Conservation (phyloP, 2,888 invertebrate genomes). For the Troides oblongomaculatus region DNA sequence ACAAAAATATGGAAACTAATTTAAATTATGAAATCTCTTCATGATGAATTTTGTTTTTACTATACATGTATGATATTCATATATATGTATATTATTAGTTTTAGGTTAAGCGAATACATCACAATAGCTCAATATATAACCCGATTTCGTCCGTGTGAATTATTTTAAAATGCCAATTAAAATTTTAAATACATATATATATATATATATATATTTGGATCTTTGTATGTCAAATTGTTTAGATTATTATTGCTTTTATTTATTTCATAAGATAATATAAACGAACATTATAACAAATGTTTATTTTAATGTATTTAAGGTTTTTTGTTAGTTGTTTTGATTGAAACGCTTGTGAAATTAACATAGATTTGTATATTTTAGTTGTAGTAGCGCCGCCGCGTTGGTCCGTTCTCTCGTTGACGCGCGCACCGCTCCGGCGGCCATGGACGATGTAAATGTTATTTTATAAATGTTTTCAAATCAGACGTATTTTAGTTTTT, state of each 20-base stretch:
- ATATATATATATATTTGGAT: neutral
- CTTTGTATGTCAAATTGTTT: slow-evolving; percentile 5
- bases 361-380: slow-evolving; percentile 39
- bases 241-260: slow-evolving; percentile 6
- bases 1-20: neutral
- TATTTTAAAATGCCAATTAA: slow-evolving; percentile 22
- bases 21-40: neutral
- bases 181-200: neutral
- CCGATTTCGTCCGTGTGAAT: slow-evolving; percentile 17
- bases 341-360: slow-evolving; percentile 14
- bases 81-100: neutral
- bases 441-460: slow-evolving; percentile 31
- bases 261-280: neutral
- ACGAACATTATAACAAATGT: neutral
- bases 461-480: slow-evolving; percentile 30
- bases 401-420: slow-evolving; percentile 41
- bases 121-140: neutral
- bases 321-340: slow-evolving; percentile 12
- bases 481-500: slow-evolving; percentile 30
- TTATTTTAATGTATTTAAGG: neutral
- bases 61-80: neutral
- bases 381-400: slow-evolving; percentile 42
- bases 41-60: neutral
- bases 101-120: neutral
- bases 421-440: slow-evolving; percentile 35